Conservation (phyloP, 2,113 vertebrate genomes). For the Elaphurus davidianus region DNA sequence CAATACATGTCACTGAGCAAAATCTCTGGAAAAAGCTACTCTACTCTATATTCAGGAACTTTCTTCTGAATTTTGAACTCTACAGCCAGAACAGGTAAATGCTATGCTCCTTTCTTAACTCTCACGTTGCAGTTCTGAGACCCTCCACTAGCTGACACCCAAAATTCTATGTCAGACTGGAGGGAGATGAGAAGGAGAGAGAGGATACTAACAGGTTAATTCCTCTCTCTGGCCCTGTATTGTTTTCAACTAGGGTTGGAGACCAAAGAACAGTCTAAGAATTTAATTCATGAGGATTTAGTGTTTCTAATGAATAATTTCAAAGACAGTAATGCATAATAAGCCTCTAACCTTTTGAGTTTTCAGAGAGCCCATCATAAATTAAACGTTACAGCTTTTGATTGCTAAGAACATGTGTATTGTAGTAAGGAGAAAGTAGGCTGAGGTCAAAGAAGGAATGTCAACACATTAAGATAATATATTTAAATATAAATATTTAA, state of each 20-base stretch:
- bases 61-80: not conserved
- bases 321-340: not conserved
- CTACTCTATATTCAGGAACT: not conserved
- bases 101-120: not conserved
- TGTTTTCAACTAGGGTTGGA: not conserved
- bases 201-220: not conserved
- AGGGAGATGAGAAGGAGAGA: not conserved
- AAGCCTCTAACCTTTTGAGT: not conserved
- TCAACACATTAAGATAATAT: not conserved
- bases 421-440: not conserved
- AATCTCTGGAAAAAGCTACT: not conserved
- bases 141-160: not conserved
- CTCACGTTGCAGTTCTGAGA: not conserved
- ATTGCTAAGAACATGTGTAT: not conserved
- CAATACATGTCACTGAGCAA: not conserved
- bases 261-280: not conserved
- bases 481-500: not conserved
- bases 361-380: not conserved
- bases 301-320: not conserved
- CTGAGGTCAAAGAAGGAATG: not conserved
- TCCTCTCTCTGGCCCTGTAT: not conserved
- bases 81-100: not conserved
- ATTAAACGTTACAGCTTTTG: not conserved
- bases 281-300: not conserved
- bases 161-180: not conserved